Evolutionary conservation across 1,140 invertebrate genomes (phyloP), one percentile per base, ranked within the genome.

Genomic region (Drosophila nigrodunni): DNA sequence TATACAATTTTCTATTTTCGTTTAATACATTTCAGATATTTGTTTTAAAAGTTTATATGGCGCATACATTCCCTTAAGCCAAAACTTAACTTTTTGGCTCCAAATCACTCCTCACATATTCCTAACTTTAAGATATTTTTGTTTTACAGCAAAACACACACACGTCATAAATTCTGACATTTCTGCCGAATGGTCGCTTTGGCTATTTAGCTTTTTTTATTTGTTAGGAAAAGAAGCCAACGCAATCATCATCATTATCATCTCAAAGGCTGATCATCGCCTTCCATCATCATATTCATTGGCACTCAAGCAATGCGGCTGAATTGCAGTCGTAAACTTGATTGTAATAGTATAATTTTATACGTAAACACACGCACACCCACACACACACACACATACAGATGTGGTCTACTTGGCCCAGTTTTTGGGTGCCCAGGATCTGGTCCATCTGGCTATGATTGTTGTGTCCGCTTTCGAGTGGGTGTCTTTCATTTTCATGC

Each of bases 321-420:
- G 72, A 87, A 88, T 88, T 71, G 85, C 80, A 78, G 67, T 88
- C 85, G 71, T 88, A 88, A 88, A 88, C 85, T 89, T 88, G 85
- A 88, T 88, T 88, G 85, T 88, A 85, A 88, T 88, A 81, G 85
- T 81, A 85, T 77, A 68, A 87, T 87, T 88, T 82, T 87, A 77
- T 77, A 67, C 81, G 55, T 64, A 72, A 72, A 60, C 25, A 76
- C 62, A 73, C 34, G 57, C 39, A 43, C 37, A 59, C 64, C 37
- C 21, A 18, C 8, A 50, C 30, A 72, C 65, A 60, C 25, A 76
- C 62, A 73, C 34, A 61, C 39, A 43, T 30, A 59, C 18, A 30
- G 25, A 30, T 58, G 35, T 25, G 46, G 46, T 8, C 46, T 58
- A 30, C 57, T 55, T 68, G 46, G 47, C 30, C 47, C 62, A 44